Evolutionary conservation across 2,113 vertebrate genomes (phyloP).

Genomic region (Pachypanchax playfairii): DNA sequence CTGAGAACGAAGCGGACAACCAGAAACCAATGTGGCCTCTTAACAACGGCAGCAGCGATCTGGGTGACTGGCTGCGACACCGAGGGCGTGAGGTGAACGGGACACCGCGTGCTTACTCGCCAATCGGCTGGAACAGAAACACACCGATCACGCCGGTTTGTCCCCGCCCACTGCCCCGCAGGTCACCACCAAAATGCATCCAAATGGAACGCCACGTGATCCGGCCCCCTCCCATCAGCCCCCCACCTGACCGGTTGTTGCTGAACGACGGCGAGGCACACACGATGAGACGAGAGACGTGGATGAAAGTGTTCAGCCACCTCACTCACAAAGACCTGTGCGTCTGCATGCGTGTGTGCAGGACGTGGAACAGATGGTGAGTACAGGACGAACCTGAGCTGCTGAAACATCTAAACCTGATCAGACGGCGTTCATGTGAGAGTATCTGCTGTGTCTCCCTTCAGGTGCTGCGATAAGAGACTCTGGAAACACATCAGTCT

Average conservation of each 20-base stretch:
- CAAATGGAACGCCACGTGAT: slow-evolving; percentile 97
- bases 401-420: not conserved
- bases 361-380: slow-evolving; percentile 99
- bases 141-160: slow-evolving; percentile 70
- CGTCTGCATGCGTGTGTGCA: slow-evolving; percentile 96
- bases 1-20: slow-evolving; percentile 84
- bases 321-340: slow-evolving; percentile 92
- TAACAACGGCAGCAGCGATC: slow-evolving; percentile 74
- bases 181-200: slow-evolving; percentile 91
- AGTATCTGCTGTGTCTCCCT: slow-evolving; percentile 35
- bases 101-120: slow-evolving; percentile 79
- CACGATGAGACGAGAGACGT: slow-evolving; percentile 91
- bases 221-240: slow-evolving; percentile 94
- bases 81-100: slow-evolving; percentile 85
- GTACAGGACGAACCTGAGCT: slow-evolving; percentile 36
- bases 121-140: slow-evolving; percentile 79
- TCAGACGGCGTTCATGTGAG: not conserved
- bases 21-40: slow-evolving; percentile 83
- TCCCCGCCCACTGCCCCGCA: slow-evolving; percentile 80
- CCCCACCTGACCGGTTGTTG: slow-evolving; percentile 90
- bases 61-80: slow-evolving; percentile 85
- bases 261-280: slow-evolving; percentile 88
- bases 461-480: slow-evolving; percentile 97
- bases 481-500: slow-evolving; percentile 94
- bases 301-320: slow-evolving; percentile 94